Base-by-base conservation (phyloP, 2,113 vertebrate species). In the Larimichthys polyactis region DNA sequence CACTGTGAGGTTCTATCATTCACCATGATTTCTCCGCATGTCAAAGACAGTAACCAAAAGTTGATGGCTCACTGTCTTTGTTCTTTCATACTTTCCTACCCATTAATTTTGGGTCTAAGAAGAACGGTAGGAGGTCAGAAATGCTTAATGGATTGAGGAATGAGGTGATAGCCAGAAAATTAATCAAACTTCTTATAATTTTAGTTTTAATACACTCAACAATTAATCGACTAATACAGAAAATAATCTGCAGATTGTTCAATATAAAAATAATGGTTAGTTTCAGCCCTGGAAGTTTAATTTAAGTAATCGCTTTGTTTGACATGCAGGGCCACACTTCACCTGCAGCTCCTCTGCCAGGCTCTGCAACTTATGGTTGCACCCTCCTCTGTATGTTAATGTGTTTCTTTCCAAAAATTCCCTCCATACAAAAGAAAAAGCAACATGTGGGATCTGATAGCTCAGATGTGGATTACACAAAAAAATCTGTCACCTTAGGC, bases 1-100 rank as follows among this genome's bases (percentile, higher is more conserved):
- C 17, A 55, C 17, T 62, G 16, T 67, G 51, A 68, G 44, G 60
- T 6, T 9, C 29, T 57, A 43, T 29, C 19, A 59, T n/a, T 29
- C 2, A 46, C 48, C 19, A 3, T 16, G 32, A 55, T 68, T 74
- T 69, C 51, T 52, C 44, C 63, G 59, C 49, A 81, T 62, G 62
- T 69, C 54, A 58, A 44, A 65, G 54, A 46, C 44, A 11, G 44
- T 46, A 4, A 49, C 48, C 48, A 17, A 17, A 15, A 6, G 48
- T 49, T 49, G 48, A 17, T 49, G 48, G 14, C 48, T 17, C 48
- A 49, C 12, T 58, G 24, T 68, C 29, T 17, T 48, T 40, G 43
- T 58, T 43, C 44, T 36, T 54, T 11, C 15, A 3, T 52, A 52
- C 15, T 51, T n/a, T 20, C 54, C 9, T 32, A 16, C 16, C 24